Evolutionary conservation across 2,888 invertebrate genomes (phyloP).

Genomic region (Drosophila anceps): DNA sequence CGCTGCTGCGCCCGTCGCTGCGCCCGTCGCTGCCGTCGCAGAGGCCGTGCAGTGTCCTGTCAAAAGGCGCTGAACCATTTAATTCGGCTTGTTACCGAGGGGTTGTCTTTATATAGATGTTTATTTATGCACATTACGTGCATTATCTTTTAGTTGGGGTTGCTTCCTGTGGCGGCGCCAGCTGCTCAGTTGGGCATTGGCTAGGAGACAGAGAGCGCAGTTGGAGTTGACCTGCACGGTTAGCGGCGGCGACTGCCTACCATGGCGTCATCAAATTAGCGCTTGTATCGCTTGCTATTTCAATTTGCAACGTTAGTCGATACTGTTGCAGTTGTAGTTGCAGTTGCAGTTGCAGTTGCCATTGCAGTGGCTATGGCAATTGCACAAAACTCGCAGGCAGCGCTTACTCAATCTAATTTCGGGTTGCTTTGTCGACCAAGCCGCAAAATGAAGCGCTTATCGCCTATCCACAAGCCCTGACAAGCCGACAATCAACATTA

Average conservation of each 20-base stretch:
- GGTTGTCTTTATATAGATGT: slow-evolving; percentile 7
- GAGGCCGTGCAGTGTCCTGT: slow-evolving; percentile 11
- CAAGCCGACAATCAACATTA: slow-evolving; percentile 65
- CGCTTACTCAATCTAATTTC: slow-evolving; percentile 43
- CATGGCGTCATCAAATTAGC: slow-evolving; percentile 54
- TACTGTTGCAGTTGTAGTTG: slow-evolving; percentile 22
- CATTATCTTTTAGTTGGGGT: slow-evolving; percentile 24
- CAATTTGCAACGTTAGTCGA: slow-evolving; percentile 45
- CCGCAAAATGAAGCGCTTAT: slow-evolving; percentile 32
- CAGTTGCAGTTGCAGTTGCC: slow-evolving; percentile 4
- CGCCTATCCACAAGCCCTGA: slow-evolving; percentile 28
- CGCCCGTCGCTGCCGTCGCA: neutral
- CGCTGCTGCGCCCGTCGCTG: neutral
- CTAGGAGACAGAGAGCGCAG: slow-evolving; percentile 14
- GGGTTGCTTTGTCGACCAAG: slow-evolving; percentile 10
- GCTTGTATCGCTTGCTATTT: slow-evolving; percentile 50
- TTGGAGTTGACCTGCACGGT: neutral
- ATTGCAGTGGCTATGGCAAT: slow-evolving; percentile 14
- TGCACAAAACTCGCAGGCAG: slow-evolving; percentile 13
- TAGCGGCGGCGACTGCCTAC: neutral
- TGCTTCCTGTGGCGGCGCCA: slow-evolving; percentile 14
- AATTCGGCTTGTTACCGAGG: slow-evolving; percentile 46
- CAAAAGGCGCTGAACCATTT: slow-evolving; percentile 65
- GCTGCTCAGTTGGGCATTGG: slow-evolving; percentile 47
- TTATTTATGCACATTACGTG: slow-evolving; percentile 5